A percentile compares a stretch with the other conserved stretches of the same genome.
Evolutionary conservation across 2,888 invertebrate genomes (phyloP).

Genomic region (Taenaris catops): DNA sequence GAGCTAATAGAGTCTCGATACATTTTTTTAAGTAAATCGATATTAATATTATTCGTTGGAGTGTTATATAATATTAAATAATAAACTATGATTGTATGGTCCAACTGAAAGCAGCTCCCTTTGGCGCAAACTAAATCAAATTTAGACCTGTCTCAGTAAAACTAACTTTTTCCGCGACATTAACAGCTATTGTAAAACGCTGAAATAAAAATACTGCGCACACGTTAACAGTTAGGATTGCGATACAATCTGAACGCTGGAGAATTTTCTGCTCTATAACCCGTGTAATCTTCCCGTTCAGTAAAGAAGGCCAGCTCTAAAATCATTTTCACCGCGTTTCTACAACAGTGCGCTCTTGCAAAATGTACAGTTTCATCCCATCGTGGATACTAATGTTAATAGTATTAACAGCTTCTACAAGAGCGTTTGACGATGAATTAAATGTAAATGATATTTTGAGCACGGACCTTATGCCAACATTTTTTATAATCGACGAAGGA

Average conservation of each 20-base stretch:
- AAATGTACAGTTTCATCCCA: constrained; percentile 8
- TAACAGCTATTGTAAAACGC: too few species aligned
- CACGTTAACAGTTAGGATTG: constrained; percentile 38
- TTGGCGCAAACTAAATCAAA: too few species aligned
- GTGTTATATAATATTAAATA: too few species aligned
- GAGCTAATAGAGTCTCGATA: too few species aligned
- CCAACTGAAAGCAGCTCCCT: too few species aligned
- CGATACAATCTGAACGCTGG: constrained; percentile 40
- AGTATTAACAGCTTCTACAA: constrained; percentile 20
- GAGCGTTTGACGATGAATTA: constrained; percentile 52
- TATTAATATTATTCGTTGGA: too few species aligned
- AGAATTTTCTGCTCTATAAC: constrained; percentile 67
- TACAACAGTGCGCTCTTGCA: neutral
- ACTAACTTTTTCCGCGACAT: too few species aligned
- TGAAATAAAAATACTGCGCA: neutral
- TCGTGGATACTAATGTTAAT: constrained; percentile 14
- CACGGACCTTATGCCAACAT: constrained; percentile 84
- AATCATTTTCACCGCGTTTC: constrained; percentile 6
- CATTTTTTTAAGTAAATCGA: too few species aligned
- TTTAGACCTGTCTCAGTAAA: too few species aligned
- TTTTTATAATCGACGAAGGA: constrained; percentile 69
- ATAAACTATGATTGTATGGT: too few species aligned
- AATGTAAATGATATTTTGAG: constrained; percentile 84
- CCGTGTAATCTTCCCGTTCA: constrained; percentile 43
- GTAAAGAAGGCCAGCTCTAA: constrained; percentile 1